A percentile compares a stretch with the other conserved stretches of the same genome.
These are phyloP conservation scores for Hystrix cristata DNA, from an alignment of 2,113 vertebrate genomes.

Conservation along the genomic window DNA sequence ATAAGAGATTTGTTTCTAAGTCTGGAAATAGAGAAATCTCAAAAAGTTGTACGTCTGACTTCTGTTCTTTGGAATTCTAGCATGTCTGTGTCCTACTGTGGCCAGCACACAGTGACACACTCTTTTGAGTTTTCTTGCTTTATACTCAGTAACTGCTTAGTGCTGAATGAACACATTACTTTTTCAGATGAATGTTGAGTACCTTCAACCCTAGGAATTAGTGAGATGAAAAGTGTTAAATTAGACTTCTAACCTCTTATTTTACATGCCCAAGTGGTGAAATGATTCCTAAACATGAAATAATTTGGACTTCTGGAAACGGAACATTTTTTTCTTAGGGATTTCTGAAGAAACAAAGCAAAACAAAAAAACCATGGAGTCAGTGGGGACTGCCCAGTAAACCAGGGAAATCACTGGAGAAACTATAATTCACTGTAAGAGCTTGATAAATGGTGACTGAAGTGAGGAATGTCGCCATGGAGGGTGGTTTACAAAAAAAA, in stretches of 20 bases:
- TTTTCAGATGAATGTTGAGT: constrained; percentile 22
- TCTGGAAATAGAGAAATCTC: not conserved
- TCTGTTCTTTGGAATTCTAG: not conserved
- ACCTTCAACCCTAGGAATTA: not conserved
- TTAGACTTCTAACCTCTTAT: not conserved
- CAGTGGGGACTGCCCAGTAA: not conserved
- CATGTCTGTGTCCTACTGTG: not conserved
- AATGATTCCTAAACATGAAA: constrained; percentile 35
- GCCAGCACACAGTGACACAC: not conserved
- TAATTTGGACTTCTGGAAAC: constrained; percentile 46
- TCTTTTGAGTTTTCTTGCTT: not conserved
- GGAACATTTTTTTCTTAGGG: not conserved
- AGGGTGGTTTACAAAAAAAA: not conserved
- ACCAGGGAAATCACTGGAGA: not conserved
- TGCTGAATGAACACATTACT: not conserved
- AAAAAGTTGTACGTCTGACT: not conserved
- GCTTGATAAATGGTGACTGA: not conserved
- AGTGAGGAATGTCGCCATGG: not conserved
- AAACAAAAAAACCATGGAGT: not conserved
- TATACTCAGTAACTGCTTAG: not conserved
- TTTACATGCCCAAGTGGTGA: not conserved
- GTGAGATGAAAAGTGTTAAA: not conserved
- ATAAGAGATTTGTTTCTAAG: not conserved
- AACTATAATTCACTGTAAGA: not conserved
- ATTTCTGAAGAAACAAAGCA: not conserved